Evolutionary conservation across 2,113 vertebrate species (phyloP), one percentile per base, ranked within the genome.

Genomic region (Caranx ignobilis): DNA sequence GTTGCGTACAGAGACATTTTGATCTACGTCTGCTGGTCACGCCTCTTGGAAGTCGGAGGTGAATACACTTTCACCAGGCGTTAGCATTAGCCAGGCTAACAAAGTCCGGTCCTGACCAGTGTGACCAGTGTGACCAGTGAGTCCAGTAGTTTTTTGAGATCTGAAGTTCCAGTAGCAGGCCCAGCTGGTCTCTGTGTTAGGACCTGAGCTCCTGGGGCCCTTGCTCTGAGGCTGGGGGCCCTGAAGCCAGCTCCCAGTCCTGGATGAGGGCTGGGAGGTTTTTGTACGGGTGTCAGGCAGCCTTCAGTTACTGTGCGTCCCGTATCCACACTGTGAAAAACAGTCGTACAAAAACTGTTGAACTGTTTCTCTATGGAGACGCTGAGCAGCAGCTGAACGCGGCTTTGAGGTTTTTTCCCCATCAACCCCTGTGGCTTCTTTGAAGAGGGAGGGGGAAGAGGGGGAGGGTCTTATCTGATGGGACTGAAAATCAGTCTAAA

Each of bases 261-360:
- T 52, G 66, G 6, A 45, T 4, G 37, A 5, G 10, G 11, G 0
- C 18, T 0, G n/a, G 2, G 0, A 50, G 79, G 84, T 88, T 90
- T 83, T 83, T 83, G 87, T 87, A 1, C 0, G 0, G 54, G 1
- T 0, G 1, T 73, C 31, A 63, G 6, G 0, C 45, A 54, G 64
- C 15, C 57, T 75, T 66, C 3, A 59, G 2, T 81, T 67, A 79
- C 86, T 66, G 88, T 90, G 89, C n/a, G 16, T 26, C 26, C 26
- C 60, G 16, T 77, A 31, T 5, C 4, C 18, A 0, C 89, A 90
- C 87, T 0, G 12, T 83, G 85, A 82, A 47, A 87, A 83, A 77
- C 32, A 16, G 26, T 56, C 61, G 71, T 84, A 87, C 89, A 86
- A 86, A 86, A 89, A 88, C 89, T 78, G 83, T 88, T 89, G 62